Evolutionary conservation across 2,113 vertebrate species (phyloP).

Genomic region (Amphiprion percula): DNA sequence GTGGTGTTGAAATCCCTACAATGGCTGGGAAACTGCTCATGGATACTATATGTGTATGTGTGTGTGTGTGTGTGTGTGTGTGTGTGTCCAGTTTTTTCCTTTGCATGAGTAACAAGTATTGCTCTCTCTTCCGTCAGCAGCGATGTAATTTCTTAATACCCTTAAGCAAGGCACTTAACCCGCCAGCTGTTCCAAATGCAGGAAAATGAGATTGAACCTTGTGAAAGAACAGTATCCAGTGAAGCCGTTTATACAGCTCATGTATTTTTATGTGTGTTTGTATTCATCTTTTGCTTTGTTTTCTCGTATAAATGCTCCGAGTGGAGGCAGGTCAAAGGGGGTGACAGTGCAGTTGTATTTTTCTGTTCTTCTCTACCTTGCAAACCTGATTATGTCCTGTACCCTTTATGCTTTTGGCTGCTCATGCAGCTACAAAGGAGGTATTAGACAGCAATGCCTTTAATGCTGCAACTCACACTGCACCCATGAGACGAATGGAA

Average conservation of each 20-base stretch:
- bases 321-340: conserved; percentile 12
- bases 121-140: conserved; percentile 31
- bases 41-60: background rate
- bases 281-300: conserved; percentile 1
- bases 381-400: conserved; percentile 27
- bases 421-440: conserved; percentile 18
- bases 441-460: conserved; percentile 9
- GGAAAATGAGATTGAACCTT: background rate
- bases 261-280: conserved; percentile 12
- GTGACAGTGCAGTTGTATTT: conserved; percentile 4
- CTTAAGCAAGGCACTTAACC: conserved; percentile 41
- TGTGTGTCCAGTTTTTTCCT: background rate
- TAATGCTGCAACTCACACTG: conserved; percentile 26
- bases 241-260: background rate
- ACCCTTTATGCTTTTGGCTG: conserved; percentile 24
- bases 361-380: conserved; percentile 11
- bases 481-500: conserved; percentile 23
- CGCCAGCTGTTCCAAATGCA: conserved; percentile 30
- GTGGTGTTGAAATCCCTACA: conserved; percentile 21
- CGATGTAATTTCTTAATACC: conserved; percentile 35
- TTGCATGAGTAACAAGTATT: conserved; percentile 26
- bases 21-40: background rate
- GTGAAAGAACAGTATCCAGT: conserved; percentile 2
- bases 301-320: conserved; percentile 3
- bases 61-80: background rate